Evolutionary conservation across 2,888 invertebrate genomes (phyloP).

Genomic region (Catotricha subobsoleta): DNA sequence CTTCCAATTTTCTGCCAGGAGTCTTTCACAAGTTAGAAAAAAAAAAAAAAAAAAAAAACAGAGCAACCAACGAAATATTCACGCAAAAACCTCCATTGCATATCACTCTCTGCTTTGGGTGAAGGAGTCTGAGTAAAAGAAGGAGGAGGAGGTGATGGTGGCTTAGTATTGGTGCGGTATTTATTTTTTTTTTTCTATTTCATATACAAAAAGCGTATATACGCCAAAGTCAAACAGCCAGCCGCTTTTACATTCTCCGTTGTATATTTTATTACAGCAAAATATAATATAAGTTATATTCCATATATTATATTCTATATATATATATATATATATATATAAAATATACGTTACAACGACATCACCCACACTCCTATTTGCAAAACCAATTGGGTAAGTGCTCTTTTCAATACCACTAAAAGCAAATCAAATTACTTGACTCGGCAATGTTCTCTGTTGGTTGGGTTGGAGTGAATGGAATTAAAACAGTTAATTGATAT

Average conservation of each 20-base stretch:
- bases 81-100: neutral
- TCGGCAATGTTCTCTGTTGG: constrained; percentile 1
- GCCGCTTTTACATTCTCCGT: no score
- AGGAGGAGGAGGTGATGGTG: neutral
- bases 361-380: constrained; percentile 5
- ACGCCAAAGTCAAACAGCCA: no score
- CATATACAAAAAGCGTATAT: no score
- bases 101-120: neutral
- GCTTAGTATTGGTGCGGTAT: neutral
- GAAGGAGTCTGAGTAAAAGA: neutral
- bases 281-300: no score
- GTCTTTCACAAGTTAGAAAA: neutral
- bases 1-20: constrained; percentile 8
- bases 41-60: neutral
- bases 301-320: no score
- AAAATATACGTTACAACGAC: constrained; percentile 2
- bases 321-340: no score
- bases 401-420: constrained; percentile 11
- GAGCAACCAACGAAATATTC: neutral
- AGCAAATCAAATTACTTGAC: constrained; percentile 10
- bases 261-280: no score
- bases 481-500: constrained; percentile 10
- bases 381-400: constrained; percentile 10
- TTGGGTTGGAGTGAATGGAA: constrained; percentile 6
- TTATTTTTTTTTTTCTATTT: no score